A percentile compares a stretch with the other conserved stretches of the same genome.
Evolutionary conservation across 2,888 invertebrate species (phyloP).

Genomic region (Yponomeuta malinellus): DNA sequence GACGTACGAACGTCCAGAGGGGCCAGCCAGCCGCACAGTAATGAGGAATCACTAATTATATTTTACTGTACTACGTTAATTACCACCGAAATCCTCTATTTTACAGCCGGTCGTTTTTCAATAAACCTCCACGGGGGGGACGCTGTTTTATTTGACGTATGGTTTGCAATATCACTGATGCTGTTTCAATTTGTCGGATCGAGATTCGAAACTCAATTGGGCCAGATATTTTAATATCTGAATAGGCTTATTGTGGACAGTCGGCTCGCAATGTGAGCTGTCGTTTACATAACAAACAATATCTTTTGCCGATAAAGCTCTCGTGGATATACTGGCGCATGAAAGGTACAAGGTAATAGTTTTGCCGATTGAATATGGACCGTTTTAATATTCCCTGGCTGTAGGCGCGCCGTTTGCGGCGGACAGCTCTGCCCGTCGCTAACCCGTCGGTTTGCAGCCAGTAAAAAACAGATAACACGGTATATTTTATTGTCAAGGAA

Average conservation of each 20-base stretch:
- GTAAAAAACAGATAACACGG: slow-evolving; percentile 53
- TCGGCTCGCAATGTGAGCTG: slow-evolving; percentile 1
- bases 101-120: slow-evolving; percentile 10
- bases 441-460: slow-evolving; percentile 43
- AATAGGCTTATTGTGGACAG: neutral
- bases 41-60: slow-evolving; percentile 76
- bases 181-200: slow-evolving; percentile 13
- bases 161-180: slow-evolving; percentile 5
- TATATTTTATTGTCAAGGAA: slow-evolving; percentile 71
- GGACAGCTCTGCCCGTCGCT: slow-evolving; percentile 64
- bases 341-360: slow-evolving; percentile 46
- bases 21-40: slow-evolving; percentile 67
- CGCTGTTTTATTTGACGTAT: neutral
- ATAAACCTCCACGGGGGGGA: slow-evolving; percentile 10
- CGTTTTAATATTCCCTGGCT: slow-evolving; percentile 64
- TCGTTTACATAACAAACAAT: slow-evolving; percentile 13
- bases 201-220: slow-evolving; percentile 11
- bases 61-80: slow-evolving; percentile 49
- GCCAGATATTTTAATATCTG: neutral
- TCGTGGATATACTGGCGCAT: slow-evolving; percentile 29
- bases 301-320: slow-evolving; percentile 11
- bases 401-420: slow-evolving; percentile 59
- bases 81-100: slow-evolving; percentile 7
- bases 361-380: slow-evolving; percentile 38
- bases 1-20: slow-evolving; percentile 76